phyloP scores from a whole-genome alignment of 92 coral and sea anemone species.

The Paragorgia papillata region DNA sequence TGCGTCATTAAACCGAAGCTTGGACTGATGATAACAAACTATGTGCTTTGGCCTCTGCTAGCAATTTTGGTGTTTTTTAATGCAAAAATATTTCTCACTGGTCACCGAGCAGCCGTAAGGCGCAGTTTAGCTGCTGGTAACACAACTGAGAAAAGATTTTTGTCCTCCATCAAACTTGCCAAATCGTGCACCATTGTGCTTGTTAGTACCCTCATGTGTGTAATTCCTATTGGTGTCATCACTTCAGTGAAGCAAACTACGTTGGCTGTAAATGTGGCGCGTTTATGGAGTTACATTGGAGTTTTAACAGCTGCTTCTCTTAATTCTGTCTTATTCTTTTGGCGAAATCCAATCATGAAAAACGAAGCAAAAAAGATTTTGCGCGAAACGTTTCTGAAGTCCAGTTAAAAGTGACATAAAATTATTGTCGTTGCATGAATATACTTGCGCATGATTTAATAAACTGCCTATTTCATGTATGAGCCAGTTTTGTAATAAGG shows the following conservation, averaged over 20 bases:
- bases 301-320: background rate
- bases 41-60: background rate
- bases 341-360: conserved; percentile 1
- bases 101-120: background rate
- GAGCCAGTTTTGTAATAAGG: too few species aligned
- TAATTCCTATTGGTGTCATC: background rate
- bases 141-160: background rate
- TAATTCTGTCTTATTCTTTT: conserved; percentile 4
- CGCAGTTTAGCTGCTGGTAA: background rate
- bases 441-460: too few species aligned
- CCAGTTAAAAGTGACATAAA: too few species aligned
- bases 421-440: too few species aligned
- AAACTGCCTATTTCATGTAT: too few species aligned
- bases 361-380: conserved; percentile 19
- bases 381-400: background rate
- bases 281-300: background rate
- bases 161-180: too few species aligned
- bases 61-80: background rate
- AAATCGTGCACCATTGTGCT: too few species aligned
- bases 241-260: background rate
- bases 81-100: background rate
- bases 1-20: background rate
- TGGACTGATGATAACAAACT: background rate
- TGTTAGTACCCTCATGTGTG: conserved; percentile 4
- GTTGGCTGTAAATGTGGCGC: background rate